These are phyloP conservation scores for Mormyrus lacerda DNA, from an alignment of 2,113 vertebrate genomes.

Conservation along the genomic window DNA sequence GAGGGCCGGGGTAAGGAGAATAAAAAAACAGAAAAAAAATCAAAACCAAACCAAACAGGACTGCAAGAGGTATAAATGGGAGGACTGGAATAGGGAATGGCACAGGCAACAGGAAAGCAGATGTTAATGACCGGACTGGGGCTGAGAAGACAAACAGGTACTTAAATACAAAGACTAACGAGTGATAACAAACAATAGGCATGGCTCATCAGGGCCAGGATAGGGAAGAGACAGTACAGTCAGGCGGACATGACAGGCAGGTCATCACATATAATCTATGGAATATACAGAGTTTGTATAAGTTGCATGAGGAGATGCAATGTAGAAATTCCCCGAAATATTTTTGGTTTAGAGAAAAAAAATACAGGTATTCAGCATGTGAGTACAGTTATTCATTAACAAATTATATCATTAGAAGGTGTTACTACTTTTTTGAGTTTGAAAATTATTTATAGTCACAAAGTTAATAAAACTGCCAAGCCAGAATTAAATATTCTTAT, in stretches of 20 bases:
- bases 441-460: conserved; percentile 56
- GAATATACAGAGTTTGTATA: neutral
- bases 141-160: neutral
- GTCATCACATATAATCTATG: neutral
- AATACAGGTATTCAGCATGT: neutral
- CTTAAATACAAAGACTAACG: neutral
- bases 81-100: neutral
- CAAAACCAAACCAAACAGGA: neutral
- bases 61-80: neutral
- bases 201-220: neutral
- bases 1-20: neutral
- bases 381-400: neutral
- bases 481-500: conserved; percentile 57
- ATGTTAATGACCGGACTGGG: neutral
- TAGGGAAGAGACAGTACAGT: neutral
- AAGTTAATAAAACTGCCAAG: conserved; percentile 64
- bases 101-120: neutral
- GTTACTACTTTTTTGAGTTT: neutral
- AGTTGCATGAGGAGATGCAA: neutral
- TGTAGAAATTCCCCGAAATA: neutral
- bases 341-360: neutral
- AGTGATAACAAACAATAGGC: neutral
- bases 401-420: neutral
- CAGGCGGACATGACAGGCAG: neutral
- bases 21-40: neutral